Conservation (phyloP, 2,888 invertebrate genomes). For the Hyles lineata region DNA sequence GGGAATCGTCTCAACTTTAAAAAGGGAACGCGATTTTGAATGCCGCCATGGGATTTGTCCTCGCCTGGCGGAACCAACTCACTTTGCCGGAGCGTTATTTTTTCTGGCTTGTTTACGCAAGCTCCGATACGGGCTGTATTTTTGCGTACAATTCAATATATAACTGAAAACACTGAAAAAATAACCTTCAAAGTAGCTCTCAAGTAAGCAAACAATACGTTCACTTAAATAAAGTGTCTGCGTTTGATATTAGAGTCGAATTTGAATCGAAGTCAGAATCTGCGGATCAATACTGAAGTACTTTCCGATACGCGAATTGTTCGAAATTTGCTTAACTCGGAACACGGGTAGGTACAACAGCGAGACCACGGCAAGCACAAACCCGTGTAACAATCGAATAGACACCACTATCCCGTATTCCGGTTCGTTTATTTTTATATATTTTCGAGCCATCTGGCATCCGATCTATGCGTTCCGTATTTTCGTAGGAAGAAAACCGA, state of each 20-base stretch:
- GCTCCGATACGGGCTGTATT: not conserved
- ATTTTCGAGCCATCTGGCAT: conserved; percentile 76
- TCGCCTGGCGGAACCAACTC: conserved; percentile 63
- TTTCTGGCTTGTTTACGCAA: conserved; percentile 55
- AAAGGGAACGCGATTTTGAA: conserved; percentile 81
- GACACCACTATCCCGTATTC: conserved; percentile 65
- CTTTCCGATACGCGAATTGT: not conserved
- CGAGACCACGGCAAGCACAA: conserved; percentile 54
- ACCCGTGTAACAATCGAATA: conserved; percentile 70
- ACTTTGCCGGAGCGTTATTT: conserved; percentile 50
- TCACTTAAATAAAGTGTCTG: not conserved
- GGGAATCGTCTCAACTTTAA: conserved; percentile 83
- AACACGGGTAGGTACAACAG: conserved; percentile 2
- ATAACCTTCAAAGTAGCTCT: not conserved
- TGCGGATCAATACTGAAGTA: conserved; percentile 5
- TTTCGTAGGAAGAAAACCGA: conserved; percentile 61
- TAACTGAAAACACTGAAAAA: not conserved
- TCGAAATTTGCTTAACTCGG: conserved; percentile 22
- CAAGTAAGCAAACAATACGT: not conserved
- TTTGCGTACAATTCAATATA: not conserved
- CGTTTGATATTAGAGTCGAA: not conserved
- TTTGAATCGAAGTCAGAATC: not conserved
- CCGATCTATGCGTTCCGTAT: conserved; percentile 62
- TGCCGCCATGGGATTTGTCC: conserved; percentile 73
- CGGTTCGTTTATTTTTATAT: conserved; percentile 77